These are phyloP conservation scores for Rhingia campestris DNA, from an alignment of 2,888 invertebrate species.

Conservation along the genomic window DNA sequence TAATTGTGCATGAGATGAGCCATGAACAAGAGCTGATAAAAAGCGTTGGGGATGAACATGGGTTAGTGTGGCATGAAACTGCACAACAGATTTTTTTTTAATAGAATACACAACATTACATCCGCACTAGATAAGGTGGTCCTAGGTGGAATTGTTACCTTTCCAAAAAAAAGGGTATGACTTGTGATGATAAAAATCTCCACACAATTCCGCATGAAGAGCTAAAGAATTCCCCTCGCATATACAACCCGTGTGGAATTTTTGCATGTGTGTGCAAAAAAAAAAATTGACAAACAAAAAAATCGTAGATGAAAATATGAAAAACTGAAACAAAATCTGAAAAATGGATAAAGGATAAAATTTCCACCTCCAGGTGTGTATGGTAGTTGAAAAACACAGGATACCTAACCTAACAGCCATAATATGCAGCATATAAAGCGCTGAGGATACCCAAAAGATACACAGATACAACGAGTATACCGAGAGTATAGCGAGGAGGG, in stretches of 20 bases:
- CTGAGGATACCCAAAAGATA: not conserved
- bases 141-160: not conserved
- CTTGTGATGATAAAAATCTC: constrained; percentile 65
- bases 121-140: constrained; percentile 52
- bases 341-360: constrained; percentile 70
- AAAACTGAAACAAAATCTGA: constrained; percentile 68
- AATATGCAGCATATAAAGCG: constrained; percentile 26
- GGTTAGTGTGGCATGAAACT: constrained; percentile 21
- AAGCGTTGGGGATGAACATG: not conserved
- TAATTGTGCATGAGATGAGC: constrained; percentile 56
- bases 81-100: constrained; percentile 57
- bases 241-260: constrained; percentile 42
- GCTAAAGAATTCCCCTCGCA: constrained; percentile 49
- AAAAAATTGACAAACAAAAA: constrained; percentile 38
- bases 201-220: constrained; percentile 36
- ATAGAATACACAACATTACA: constrained; percentile 71
- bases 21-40: no score
- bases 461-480: constrained; percentile 12
- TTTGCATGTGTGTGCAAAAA: constrained; percentile 56
- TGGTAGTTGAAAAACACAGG: constrained; percentile 27
- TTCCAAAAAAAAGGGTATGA: constrained; percentile 37
- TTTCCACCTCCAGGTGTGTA: constrained; percentile 59
- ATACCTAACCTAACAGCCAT: constrained; percentile 48
- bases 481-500: not conserved
- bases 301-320: not conserved